A percentile compares a stretch with the other conserved stretches of the same genome.
phyloP scores from a whole-genome alignment of 2,113 vertebrate species.

The Dinomys branickii region DNA sequence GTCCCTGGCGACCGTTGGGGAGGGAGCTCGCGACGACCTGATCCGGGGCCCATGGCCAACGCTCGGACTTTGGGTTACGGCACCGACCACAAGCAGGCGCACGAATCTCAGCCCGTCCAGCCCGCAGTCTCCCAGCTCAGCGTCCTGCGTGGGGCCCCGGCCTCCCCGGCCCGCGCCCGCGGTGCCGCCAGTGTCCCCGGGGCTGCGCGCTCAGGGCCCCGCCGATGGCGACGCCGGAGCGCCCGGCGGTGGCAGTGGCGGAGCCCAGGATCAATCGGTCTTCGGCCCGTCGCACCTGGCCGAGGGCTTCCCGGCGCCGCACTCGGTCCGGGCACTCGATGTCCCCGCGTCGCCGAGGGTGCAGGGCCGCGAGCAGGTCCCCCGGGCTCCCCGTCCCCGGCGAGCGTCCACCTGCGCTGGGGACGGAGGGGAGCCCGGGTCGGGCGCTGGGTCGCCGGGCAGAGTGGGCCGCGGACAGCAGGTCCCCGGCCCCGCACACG shows the following conservation, averaged over 20 bases:
- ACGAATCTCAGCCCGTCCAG: not conserved
- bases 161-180: not conserved
- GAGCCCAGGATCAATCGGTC: not conserved
- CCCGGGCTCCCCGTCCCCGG: not conserved
- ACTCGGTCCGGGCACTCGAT: not conserved
- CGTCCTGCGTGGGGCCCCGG: no score
- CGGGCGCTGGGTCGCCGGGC: not conserved
- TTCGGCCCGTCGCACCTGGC: not conserved
- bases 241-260: not conserved
- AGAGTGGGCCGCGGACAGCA: not conserved
- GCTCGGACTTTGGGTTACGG: not conserved
- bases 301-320: not conserved
- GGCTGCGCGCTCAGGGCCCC: not conserved
- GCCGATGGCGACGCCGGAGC: not conserved
- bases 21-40: not conserved
- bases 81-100: not conserved
- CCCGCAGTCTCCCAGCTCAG: not conserved
- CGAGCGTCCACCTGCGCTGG: slow-evolving; percentile 61
- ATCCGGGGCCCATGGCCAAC: not conserved
- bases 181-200: not conserved
- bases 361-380: not conserved
- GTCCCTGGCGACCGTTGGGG: not conserved
- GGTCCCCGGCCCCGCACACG: not conserved
- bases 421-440: not conserved
- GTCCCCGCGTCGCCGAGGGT: not conserved